A percentile compares a stretch with the other conserved stretches of the same genome.
These are phyloP conservation scores for Podarcis raffonei DNA, from an alignment of 2,113 vertebrate species.

Conservation along the genomic window DNA sequence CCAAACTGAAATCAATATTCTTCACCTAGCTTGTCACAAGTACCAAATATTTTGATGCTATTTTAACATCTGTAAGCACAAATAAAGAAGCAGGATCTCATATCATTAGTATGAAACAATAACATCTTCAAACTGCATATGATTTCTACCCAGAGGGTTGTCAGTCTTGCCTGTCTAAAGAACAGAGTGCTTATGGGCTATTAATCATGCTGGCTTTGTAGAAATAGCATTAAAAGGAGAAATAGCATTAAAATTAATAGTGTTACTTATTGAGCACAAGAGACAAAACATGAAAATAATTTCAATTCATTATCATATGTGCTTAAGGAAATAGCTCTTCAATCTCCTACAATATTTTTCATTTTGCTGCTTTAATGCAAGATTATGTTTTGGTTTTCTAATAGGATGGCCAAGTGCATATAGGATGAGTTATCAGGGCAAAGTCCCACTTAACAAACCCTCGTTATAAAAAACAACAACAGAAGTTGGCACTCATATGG, in stretches of 20 bases:
- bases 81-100: conserved; percentile 50
- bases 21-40: conserved; percentile 46
- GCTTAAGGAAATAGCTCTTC: background rate
- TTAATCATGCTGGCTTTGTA: conserved; percentile 1
- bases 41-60: conserved; percentile 45
- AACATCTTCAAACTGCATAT: conserved; percentile 49
- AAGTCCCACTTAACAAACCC: background rate
- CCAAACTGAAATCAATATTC: conserved; percentile 60
- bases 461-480: background rate
- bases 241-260: conserved; percentile 5
- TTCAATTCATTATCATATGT: background rate
- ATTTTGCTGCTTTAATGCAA: background rate
- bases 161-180: conserved; percentile 44
- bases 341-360: background rate
- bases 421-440: background rate
- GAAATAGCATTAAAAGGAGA: background rate
- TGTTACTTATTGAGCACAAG: conserved; percentile 6
- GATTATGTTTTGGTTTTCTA: background rate
- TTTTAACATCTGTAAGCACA: conserved; percentile 55
- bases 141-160: conserved; percentile 39
- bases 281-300: conserved; percentile 26
- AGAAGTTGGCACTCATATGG: background rate
- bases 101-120: conserved; percentile 6
- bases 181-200: conserved; percentile 21
- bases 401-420: background rate